Evolutionary conservation across 2,797 vertebrate species (phyloP), one percentile per base, ranked within the genome.

Genomic region (Spondyliosoma cantharus): DNA sequence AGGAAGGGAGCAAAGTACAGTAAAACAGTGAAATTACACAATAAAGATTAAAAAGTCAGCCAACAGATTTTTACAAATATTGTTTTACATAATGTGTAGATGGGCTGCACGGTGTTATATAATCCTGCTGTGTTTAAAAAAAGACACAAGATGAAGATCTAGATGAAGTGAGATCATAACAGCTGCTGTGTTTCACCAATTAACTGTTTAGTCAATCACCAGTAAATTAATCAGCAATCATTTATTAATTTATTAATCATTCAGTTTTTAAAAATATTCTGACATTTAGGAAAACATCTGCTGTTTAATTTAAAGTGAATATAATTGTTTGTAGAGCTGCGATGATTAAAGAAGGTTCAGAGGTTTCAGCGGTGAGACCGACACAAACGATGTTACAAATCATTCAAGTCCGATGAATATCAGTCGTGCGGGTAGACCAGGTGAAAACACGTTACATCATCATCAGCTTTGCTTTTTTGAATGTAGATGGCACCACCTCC

Each of bases 1-100:
- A 82, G 74, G 71, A 77, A 81, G 80, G 48, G 13, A 37, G 65
- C 32, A 76, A 63, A 80, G 57, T 84, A 84, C 75, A 89, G 81
- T 81, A 78, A 58, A 72, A 58, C 4, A 13, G 49, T 43, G 7
- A 81, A 72, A 74, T 74, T 73, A 6, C 79, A 64, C 57, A 83
- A 68, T 29, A n/a, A 48, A 37, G 71, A 76, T 61, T 27, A 17
- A 16, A 68, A 62, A 71, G 15, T 32, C 27, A n/a, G 45, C 24
- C 19, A 29, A 59, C 17, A n/a, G 62, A 43, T 56, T 71, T 78
- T 49, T 15, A 16, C 45, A 59, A 53, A 24, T 19, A 2, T 59
- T 50, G 25, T 43, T 48, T 20, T 7, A 64, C 15, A 45, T 27
- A 46, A 50, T 42, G n/a, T 4, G 4, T 13, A 61, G 24, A 64